phyloP scores from a whole-genome alignment of 1,140 invertebrate genomes.

The Papilio glaucus region DNA sequence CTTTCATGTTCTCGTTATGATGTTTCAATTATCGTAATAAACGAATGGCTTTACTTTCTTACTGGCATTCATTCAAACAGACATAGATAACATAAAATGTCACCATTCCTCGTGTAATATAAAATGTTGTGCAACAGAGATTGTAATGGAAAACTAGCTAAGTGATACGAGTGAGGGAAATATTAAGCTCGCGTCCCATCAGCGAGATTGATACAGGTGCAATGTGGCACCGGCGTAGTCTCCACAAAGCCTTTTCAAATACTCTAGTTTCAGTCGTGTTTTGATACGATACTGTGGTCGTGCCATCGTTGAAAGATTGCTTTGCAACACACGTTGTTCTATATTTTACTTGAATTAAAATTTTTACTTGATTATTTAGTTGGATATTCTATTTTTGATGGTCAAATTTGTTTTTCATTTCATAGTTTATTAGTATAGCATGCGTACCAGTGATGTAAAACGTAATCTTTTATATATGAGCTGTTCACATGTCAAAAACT shows the following conservation, averaged over 20 bases:
- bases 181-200: neutral
- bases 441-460: too few species aligned
- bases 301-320: slow-evolving; percentile 28
- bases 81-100: too few species aligned
- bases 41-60: too few species aligned
- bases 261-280: slow-evolving; percentile 13
- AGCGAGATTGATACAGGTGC: slow-evolving; percentile 32
- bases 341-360: neutral
- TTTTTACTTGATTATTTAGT: neutral
- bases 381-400: too few species aligned
- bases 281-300: neutral
- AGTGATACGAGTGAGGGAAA: neutral
- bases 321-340: slow-evolving; percentile 13
- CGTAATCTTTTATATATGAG: too few species aligned
- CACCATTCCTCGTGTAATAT: neutral
- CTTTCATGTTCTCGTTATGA: too few species aligned
- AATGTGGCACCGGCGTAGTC: neutral
- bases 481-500: neutral
- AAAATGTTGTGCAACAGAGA: slow-evolving; percentile 8
- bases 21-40: too few species aligned
- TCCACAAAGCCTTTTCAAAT: slow-evolving; percentile 33
- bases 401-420: too few species aligned
- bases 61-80: too few species aligned
- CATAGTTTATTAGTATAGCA: too few species aligned
- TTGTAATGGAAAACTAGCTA: slow-evolving; percentile 11